Conservation (phyloP, 2,888 invertebrate genomes). For the Athrips mouffetella region DNA sequence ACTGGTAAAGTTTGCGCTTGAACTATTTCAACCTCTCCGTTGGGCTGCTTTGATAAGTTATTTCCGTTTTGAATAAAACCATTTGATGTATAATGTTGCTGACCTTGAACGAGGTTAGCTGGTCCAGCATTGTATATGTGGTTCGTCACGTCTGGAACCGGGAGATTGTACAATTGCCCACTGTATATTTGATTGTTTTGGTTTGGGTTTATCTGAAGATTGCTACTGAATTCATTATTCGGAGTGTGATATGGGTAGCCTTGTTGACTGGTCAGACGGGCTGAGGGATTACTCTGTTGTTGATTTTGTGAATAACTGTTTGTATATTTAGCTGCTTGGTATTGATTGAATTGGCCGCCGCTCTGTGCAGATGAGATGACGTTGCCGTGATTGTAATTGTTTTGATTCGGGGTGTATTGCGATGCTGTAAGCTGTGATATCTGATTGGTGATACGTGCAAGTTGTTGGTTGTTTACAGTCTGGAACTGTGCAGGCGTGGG, state of each 20-base stretch:
- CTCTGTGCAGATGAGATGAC: constrained; percentile 29
- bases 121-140: constrained; percentile 55
- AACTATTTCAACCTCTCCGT: constrained; percentile 49
- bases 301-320: constrained; percentile 27
- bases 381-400: constrained; percentile 32
- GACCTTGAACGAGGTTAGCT: constrained; percentile 33
- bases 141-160: constrained; percentile 64
- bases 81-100: constrained; percentile 31
- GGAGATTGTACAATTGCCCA: constrained; percentile 63
- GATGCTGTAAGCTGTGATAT: constrained; percentile 63
- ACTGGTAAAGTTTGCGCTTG: constrained; percentile 46
- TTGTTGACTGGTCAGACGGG: constrained; percentile 26
- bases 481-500: constrained; percentile 45
- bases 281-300: constrained; percentile 34
- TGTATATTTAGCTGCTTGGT: constrained; percentile 31
- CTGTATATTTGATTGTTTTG: constrained; percentile 52
- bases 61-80: constrained; percentile 27
- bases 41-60: constrained; percentile 33
- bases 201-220: constrained; percentile 18
- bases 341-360: constrained; percentile 29
- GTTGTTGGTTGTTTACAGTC: constrained; percentile 49
- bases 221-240: constrained; percentile 25
- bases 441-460: constrained; percentile 51
- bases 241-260: constrained; percentile 31
- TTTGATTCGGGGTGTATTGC: constrained; percentile 44